A percentile compares a stretch with the other conserved stretches of the same genome.
phyloP scores from a whole-genome alignment of 2,797 vertebrate species.

The Sphenopsis melanotis region DNA sequence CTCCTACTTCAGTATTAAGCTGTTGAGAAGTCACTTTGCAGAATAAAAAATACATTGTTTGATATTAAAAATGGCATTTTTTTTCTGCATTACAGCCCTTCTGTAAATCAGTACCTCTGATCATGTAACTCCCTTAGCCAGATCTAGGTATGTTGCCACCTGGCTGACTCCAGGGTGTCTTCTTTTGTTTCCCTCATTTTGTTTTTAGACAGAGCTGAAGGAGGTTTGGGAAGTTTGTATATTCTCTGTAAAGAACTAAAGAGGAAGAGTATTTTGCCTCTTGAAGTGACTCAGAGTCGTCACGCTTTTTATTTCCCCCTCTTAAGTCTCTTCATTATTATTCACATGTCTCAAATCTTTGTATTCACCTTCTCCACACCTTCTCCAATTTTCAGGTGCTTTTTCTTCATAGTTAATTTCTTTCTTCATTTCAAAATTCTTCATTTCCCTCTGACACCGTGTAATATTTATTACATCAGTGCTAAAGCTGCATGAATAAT shows the following conservation, averaged over 20 bases:
- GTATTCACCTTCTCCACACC: background rate
- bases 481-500: constrained; percentile 33
- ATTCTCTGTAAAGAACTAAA: background rate
- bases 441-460: constrained; percentile 1
- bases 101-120: background rate
- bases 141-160: background rate
- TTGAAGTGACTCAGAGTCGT: background rate
- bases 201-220: background rate
- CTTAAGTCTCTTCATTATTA: background rate
- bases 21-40: background rate
- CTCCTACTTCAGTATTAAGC: background rate
- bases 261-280: background rate
- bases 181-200: background rate
- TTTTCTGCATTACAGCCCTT: background rate
- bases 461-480: constrained; percentile 51
- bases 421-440: constrained; percentile 14
- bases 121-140: background rate
- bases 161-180: background rate
- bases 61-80: background rate
- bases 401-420: constrained; percentile 34
- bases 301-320: background rate
- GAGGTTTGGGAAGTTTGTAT: background rate
- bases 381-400: constrained; percentile 28
- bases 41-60: background rate
- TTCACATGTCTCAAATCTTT: background rate